These are phyloP conservation scores for Petrocephalus sullivani DNA, from an alignment of 2,797 vertebrate species.

Conservation along the genomic window DNA sequence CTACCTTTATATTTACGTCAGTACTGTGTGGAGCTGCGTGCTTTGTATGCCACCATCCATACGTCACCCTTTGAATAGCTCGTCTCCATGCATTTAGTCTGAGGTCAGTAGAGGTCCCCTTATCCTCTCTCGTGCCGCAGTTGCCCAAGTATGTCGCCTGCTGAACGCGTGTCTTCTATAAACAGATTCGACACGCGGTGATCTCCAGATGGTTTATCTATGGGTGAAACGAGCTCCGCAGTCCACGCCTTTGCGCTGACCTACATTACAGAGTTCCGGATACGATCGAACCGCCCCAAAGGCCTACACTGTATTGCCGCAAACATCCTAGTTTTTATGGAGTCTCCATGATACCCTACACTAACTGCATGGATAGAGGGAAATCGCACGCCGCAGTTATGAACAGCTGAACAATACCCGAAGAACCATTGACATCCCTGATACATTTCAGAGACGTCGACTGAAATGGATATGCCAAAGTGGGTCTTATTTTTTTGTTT, in stretches of 20 bases:
- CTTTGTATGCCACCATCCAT: constrained; percentile 19
- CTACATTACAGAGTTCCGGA: constrained; percentile 25
- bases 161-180: constrained; percentile 40
- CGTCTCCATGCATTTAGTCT: constrained; percentile 25
- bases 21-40: background rate
- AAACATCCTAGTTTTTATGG: constrained; percentile 8
- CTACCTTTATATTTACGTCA: background rate
- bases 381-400: background rate
- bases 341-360: background rate
- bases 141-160: constrained; percentile 39
- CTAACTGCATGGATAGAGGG: background rate
- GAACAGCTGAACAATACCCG: background rate
- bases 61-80: constrained; percentile 13
- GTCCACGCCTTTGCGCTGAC: constrained; percentile 34
- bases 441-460: background rate
- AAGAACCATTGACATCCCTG: background rate
- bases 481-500: background rate
- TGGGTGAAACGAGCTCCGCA: constrained; percentile 36
- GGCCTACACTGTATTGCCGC: constrained; percentile 13
- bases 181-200: constrained; percentile 41
- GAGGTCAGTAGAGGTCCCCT: constrained; percentile 43
- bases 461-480: background rate
- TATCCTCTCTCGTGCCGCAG: constrained; percentile 36
- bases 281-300: constrained; percentile 25
- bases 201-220: constrained; percentile 45